phyloP scores from a whole-genome alignment of 2,888 invertebrate genomes.

The Coelinius sp. region DNA sequence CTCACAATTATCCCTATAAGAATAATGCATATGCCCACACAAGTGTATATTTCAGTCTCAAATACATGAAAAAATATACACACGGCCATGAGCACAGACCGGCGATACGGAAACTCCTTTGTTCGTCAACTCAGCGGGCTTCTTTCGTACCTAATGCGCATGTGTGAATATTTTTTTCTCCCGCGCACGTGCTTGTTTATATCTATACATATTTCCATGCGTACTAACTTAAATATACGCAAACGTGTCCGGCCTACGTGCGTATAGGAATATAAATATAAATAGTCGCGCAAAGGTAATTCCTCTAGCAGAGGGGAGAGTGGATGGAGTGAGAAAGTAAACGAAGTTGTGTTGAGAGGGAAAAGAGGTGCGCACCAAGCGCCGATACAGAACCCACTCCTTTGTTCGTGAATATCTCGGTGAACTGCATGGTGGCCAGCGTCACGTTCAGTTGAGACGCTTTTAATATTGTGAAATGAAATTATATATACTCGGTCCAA shows the following conservation, averaged over 20 bases:
- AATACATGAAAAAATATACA: constrained; percentile 2
- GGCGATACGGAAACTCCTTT: constrained; percentile 42
- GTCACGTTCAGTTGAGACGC: not conserved
- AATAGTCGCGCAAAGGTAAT: constrained; percentile 12
- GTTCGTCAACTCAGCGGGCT: constrained; percentile 34
- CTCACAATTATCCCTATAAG: not conserved
- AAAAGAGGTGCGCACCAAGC: constrained; percentile 21
- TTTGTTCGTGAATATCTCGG: constrained; percentile 32
- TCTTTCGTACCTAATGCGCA: not conserved
- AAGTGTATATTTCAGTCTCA: not conserved
- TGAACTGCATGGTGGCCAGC: constrained; percentile 18
- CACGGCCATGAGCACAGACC: constrained; percentile 38
- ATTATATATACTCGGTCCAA: constrained; percentile 32
- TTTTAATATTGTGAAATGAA: constrained; percentile 34
- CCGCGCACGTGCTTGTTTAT: not conserved
- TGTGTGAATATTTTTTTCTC: not conserved
- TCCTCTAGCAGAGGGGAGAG: not conserved
- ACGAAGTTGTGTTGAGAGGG: not conserved
- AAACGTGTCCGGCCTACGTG: constrained; percentile 22
- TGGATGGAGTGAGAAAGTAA: not conserved
- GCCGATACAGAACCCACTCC: constrained; percentile 27
- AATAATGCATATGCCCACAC: not conserved
- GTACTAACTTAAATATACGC: not conserved
- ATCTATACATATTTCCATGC: not conserved
- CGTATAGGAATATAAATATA: constrained; percentile 22